Conservation (phyloP, 2,113 vertebrate genomes). For the Acrocephalus kingi region DNA sequence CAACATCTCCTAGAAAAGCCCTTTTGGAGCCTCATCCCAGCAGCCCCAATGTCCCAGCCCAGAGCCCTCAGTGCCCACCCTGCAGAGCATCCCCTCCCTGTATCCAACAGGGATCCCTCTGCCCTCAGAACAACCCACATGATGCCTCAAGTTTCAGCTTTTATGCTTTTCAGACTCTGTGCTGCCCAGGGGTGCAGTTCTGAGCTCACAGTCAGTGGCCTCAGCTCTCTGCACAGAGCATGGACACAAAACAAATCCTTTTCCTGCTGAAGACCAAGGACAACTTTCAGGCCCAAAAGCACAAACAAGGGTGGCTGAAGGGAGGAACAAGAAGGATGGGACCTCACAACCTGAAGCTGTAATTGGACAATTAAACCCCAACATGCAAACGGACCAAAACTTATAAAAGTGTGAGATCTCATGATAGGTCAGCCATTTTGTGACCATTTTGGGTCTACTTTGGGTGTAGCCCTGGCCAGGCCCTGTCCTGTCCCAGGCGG, state of each 20-base stretch:
- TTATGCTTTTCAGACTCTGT: background rate
- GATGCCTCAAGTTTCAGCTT: background rate
- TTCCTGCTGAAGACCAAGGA: background rate
- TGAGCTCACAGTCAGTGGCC: background rate
- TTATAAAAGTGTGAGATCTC: background rate
- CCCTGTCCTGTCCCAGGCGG: background rate
- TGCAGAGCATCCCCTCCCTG: rapidly evolving
- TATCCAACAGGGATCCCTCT: rapidly evolving
- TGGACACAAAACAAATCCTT: background rate
- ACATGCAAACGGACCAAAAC: background rate
- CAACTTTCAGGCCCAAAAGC: background rate
- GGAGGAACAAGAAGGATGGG: background rate
- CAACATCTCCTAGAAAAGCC: rapidly evolving
- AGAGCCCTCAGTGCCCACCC: background rate
- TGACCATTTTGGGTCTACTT: background rate
- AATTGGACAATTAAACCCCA: background rate
- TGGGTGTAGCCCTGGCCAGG: background rate
- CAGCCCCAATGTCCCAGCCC: background rate
- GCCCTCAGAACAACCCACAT: too few relatives aligned
- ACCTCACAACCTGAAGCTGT: background rate
- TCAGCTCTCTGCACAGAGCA: background rate
- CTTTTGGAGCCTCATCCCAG: background rate
- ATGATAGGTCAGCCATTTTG: background rate
- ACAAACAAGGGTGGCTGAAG: background rate
- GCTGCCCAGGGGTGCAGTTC: background rate